Evolutionary conservation across 2,113 vertebrate genomes (phyloP).

Genomic region (Electrona antarctica): DNA sequence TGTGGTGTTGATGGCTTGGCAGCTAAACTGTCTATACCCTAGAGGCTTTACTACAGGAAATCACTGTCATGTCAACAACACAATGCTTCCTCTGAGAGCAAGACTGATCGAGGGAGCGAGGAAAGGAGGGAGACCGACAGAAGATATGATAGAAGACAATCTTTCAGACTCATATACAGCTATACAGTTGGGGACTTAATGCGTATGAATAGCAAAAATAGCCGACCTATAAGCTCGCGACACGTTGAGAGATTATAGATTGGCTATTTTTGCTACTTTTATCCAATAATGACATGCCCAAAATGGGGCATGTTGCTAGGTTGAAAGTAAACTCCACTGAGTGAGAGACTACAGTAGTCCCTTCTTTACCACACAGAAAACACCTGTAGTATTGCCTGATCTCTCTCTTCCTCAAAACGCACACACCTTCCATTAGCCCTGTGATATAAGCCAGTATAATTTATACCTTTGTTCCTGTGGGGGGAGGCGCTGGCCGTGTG

Average conservation of each 20-base stretch:
- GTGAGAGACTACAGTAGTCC: neutral
- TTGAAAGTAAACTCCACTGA: neutral
- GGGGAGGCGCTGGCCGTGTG: slow-evolving; percentile 63
- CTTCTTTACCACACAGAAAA: neutral
- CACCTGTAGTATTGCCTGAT: slow-evolving; percentile 53
- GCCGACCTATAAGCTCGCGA: too few species aligned
- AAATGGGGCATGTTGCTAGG: too few species aligned
- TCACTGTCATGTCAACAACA: slow-evolving; percentile 75
- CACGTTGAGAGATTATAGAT: too few species aligned
- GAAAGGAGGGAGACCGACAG: slow-evolving; percentile 40
- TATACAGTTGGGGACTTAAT: too few species aligned
- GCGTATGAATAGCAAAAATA: too few species aligned
- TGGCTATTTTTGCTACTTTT: too few species aligned
- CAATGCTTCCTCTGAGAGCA: slow-evolving; percentile 55
- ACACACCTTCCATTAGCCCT: slow-evolving; percentile 66
- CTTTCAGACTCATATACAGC: too few species aligned
- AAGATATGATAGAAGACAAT: too few species aligned
- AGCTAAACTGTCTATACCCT: slow-evolving; percentile 73
- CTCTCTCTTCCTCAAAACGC: slow-evolving; percentile 58
- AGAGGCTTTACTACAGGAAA: slow-evolving; percentile 74
- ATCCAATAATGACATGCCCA: too few species aligned
- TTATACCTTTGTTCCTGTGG: slow-evolving; percentile 76
- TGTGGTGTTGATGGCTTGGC: slow-evolving; percentile 62
- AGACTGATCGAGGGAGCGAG: slow-evolving; percentile 30
- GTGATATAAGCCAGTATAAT: slow-evolving; percentile 70